Conservation (phyloP, 30 jellyfish, hydroid and myxozoan species). For the Pseudorhiza aurosa region DNA sequence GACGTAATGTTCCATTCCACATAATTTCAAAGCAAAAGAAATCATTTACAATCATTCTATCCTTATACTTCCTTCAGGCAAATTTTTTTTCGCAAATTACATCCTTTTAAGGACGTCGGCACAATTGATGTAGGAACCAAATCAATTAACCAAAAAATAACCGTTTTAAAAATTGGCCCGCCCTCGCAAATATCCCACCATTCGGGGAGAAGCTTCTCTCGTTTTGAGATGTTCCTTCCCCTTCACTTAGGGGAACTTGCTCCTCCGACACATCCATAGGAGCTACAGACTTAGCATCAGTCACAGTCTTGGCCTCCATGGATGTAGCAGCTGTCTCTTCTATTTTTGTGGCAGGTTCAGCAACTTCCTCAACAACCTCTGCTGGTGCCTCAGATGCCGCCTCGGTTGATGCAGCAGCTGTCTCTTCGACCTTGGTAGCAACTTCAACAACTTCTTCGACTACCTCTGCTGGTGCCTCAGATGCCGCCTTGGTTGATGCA, state of each 20-base stretch:
- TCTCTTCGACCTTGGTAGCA: background rate
- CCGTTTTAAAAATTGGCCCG: background rate
- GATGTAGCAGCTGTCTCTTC: background rate
- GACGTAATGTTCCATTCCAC: no score
- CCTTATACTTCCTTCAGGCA: no score
- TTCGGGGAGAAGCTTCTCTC: background rate
- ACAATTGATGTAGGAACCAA: no score
- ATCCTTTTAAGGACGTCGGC: no score
- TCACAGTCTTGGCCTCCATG: background rate
- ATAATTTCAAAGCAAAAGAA: no score
- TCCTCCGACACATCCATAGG: background rate
- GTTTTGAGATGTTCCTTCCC: background rate
- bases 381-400: background rate
- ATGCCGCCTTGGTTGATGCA: background rate
- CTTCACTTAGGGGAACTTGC: no score
- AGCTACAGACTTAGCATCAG: background rate
- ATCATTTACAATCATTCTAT: no score
- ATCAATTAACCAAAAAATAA: background rate
- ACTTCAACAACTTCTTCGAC: background rate
- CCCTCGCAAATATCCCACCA: background rate
- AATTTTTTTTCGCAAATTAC: no score
- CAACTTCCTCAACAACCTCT: background rate
- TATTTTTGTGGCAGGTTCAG: background rate
- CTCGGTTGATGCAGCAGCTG: background rate
- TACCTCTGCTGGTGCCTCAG: constrained; percentile 5